Evolutionary conservation across 2,113 vertebrate species (phyloP), one percentile per base, ranked within the genome.

Genomic region (Planiliza haematocheilus): DNA sequence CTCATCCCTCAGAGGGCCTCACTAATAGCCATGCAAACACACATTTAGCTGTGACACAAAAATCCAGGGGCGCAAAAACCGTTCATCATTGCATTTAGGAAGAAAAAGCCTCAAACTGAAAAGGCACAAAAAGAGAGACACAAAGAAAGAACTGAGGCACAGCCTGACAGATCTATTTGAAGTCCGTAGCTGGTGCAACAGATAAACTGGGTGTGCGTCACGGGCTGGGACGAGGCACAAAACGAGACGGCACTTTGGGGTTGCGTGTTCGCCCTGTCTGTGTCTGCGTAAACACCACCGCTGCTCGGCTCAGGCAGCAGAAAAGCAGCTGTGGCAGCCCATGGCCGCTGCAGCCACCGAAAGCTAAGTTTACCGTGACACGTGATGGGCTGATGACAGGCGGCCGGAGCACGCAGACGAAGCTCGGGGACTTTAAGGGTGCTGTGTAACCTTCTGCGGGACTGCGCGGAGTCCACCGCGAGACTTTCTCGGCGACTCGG

Each of bases 1-100:
- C 79, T 76, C 84, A 82, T 84, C 83, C 82, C 77, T 86, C 79
- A 59, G 48, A 24, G 72, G 83, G 82, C 86, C 85, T 86, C 88
- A 77, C 85, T 90, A 91, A 92, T 85, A 85, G 88, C 79, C 88
- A 83, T 89, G 80, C 89, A 92, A 92, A 89, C 89, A 90, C 77
- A 86, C 85, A 90, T 88, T 82, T 86, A 86, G 81, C 87, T 80
- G 82, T 84, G 84, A 92, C 88, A 86, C 82, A 64, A 78, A 87
- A 88, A 86, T 85, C 85, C 67, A 64, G 74, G 42, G 82, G 74
- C 53, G 72, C 67, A 68, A 80, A 30, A 86, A 85, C 59, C 70
- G 76, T 89, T 89, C 87, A 92, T 90, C 79, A 86, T 14, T 68
- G 67, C 66, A 56, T 65, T 49, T 21, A 7, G 70, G 38, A 80